Evolutionary conservation across 1,140 invertebrate genomes (phyloP).

Genomic region (Mercenaria mercenaria): DNA sequence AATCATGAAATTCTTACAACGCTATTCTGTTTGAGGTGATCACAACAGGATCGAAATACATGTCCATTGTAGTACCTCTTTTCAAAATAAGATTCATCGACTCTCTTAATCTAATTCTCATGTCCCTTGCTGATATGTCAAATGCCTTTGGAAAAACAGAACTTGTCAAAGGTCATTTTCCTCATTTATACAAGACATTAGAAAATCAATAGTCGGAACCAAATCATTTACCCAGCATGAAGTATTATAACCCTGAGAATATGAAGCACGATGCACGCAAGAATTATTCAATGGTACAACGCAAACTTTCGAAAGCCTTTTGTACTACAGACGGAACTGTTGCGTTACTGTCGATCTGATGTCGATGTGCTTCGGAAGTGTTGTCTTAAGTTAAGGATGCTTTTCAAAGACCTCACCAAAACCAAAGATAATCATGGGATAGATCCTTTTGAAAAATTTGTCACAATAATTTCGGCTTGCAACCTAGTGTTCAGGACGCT

Average conservation of each 20-base stretch:
- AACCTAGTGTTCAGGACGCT: slow-evolving; percentile 57
- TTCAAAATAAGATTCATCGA: slow-evolving; percentile 12
- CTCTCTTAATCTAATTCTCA: slow-evolving; percentile 42
- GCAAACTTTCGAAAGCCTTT: background rate
- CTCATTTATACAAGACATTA: slow-evolving; percentile 21
- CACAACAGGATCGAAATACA: slow-evolving; percentile 32
- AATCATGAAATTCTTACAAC: background rate
- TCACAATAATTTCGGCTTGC: slow-evolving; percentile 55
- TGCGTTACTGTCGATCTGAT: slow-evolving; percentile 17
- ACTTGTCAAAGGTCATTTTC: slow-evolving; percentile 53
- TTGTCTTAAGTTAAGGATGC: slow-evolving; percentile 48
- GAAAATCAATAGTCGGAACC: slow-evolving; percentile 6
- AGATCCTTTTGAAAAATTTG: slow-evolving; percentile 61
- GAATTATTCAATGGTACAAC: slow-evolving; percentile 28
- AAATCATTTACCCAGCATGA: background rate
- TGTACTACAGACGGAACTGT: slow-evolving; percentile 4
- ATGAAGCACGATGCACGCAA: slow-evolving; percentile 24
- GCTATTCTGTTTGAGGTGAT: slow-evolving; percentile 17
- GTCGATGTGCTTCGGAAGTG: slow-evolving; percentile 59
- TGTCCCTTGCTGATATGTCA: slow-evolving; percentile 32
- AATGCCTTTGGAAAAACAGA: slow-evolving; percentile 40
- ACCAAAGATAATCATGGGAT: slow-evolving; percentile 10
- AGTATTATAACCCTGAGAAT: slow-evolving; percentile 16
- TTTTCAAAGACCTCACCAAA: slow-evolving; percentile 56
- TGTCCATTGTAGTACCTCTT: background rate